Evolutionary conservation across 2,888 invertebrate genomes (phyloP).

Genomic region (Drosophila mayaguana): DNA sequence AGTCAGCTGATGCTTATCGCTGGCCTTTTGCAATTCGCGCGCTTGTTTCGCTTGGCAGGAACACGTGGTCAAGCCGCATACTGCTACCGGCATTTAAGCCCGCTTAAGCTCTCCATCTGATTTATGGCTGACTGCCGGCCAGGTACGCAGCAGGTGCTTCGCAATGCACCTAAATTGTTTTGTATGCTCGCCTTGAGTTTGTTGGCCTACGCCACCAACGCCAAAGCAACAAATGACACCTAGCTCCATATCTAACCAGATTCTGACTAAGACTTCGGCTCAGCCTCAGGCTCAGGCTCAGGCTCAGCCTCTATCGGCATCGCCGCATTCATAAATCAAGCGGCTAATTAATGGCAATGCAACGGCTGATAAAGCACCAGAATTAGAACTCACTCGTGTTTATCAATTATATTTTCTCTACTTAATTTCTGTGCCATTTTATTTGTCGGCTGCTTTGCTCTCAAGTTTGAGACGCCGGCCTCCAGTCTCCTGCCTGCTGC

Average conservation of each 20-base stretch:
- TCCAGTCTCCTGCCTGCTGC: not conserved
- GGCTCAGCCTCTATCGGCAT: slow-evolving; percentile 29
- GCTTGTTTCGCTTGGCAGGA: slow-evolving; percentile 56
- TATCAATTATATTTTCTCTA: slow-evolving; percentile 75
- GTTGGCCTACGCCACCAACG: slow-evolving; percentile 48
- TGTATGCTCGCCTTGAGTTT: not conserved
- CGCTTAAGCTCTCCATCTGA: slow-evolving; percentile 63
- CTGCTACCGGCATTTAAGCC: slow-evolving; percentile 74
- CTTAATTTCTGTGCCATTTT: slow-evolving; percentile 67
- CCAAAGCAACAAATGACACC: slow-evolving; percentile 16
- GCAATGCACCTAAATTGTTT: slow-evolving; percentile 2
- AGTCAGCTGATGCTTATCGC: slow-evolving; percentile 57
- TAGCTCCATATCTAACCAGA: slow-evolving; percentile 12
- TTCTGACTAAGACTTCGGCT: not conserved
- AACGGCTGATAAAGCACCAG: slow-evolving; percentile 60
- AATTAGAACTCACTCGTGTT: slow-evolving; percentile 72
- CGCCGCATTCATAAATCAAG: slow-evolving; percentile 79
- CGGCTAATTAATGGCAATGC: slow-evolving; percentile 79
- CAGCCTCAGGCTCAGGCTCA: no score
- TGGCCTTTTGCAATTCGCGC: slow-evolving; percentile 58
- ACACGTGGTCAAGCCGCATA: slow-evolving; percentile 31
- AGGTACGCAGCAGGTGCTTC: slow-evolving; percentile 49
- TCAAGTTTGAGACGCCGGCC: not conserved
- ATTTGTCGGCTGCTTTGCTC: slow-evolving; percentile 45
- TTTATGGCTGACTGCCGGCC: slow-evolving; percentile 50